phyloP scores from a whole-genome alignment of 2,797 vertebrate species.

The Malurus leucopterus region DNA sequence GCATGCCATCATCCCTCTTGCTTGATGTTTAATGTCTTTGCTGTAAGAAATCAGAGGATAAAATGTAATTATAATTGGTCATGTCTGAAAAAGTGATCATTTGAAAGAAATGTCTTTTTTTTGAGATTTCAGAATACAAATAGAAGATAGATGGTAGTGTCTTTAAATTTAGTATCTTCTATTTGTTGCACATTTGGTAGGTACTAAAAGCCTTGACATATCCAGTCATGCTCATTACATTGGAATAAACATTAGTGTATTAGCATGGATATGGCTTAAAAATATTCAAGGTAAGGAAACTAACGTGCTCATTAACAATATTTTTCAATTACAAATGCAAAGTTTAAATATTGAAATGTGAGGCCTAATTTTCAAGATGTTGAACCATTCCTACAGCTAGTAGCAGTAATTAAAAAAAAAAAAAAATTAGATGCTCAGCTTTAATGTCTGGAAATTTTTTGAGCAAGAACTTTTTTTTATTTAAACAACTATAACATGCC shows the following conservation, averaged over 20 bases:
- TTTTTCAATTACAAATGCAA: background rate
- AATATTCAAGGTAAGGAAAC: background rate
- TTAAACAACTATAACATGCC: background rate
- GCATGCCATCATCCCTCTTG: accelerated
- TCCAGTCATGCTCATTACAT: background rate
- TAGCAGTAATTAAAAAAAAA: background rate
- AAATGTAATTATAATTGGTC: background rate
- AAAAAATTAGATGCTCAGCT: background rate
- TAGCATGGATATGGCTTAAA: background rate
- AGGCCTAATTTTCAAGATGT: background rate
- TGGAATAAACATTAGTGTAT: background rate
- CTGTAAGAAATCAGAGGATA: background rate
- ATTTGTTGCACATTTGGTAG: background rate
- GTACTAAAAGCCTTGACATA: background rate
- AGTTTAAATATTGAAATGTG: background rate
- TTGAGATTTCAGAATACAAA: background rate
- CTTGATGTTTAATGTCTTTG: background rate
- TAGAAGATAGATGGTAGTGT: background rate
- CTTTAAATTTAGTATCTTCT: background rate
- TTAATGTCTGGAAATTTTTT: background rate
- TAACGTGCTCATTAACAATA: background rate
- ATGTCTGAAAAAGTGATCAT: background rate
- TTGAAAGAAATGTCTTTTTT: background rate
- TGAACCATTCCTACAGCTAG: background rate
- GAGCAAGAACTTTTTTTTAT: background rate